phyloP scores from a whole-genome alignment of 2,113 vertebrate genomes.

The Orthonyx spaldingii region DNA sequence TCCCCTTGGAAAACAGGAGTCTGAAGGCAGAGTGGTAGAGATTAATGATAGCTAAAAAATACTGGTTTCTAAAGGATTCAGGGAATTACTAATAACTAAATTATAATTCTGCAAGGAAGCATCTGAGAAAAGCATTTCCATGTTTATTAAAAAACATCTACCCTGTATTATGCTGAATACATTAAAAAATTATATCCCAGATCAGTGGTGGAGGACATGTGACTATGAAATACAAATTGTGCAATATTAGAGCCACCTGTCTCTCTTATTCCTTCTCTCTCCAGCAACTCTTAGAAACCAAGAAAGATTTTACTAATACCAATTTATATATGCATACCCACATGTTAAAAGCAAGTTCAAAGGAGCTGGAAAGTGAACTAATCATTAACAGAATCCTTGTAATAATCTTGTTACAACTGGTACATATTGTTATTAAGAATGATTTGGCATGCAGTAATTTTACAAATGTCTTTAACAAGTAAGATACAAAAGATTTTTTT shows the following conservation, averaged over 20 bases:
- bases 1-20: background rate
- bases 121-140: background rate
- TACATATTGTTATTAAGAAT: background rate
- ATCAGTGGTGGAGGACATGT: background rate
- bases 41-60: background rate
- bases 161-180: background rate
- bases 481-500: background rate
- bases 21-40: background rate
- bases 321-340: background rate
- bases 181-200: background rate
- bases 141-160: background rate
- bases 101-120: background rate
- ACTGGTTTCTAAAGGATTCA: background rate
- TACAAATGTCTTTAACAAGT: background rate
- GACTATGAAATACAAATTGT: background rate
- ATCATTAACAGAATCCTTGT: background rate
- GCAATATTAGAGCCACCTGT: background rate
- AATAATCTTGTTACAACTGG: background rate
- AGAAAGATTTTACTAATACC: background rate
- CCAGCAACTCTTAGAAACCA: background rate
- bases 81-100: background rate
- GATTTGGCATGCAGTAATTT: background rate
- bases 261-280: background rate
- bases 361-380: background rate
- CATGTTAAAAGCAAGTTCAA: constrained; percentile 8